Evolutionary conservation across 2,113 vertebrate species (phyloP).

Genomic region (Hystrix brachyura): DNA sequence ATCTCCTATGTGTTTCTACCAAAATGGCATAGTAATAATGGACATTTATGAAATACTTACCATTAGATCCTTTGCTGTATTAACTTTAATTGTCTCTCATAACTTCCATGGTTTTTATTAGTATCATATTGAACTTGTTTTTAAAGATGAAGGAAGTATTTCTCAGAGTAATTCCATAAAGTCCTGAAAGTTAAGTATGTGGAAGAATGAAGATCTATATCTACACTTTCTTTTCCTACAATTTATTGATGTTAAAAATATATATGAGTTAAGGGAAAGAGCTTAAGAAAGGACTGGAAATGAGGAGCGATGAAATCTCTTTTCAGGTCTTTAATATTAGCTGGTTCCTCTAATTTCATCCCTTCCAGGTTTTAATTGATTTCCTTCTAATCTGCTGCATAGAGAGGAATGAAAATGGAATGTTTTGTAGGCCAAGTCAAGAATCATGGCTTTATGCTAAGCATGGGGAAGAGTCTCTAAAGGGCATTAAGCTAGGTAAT

Average conservation of each 20-base stretch:
- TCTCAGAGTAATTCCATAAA: neutral
- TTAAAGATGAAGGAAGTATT: neutral
- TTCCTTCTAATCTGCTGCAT: conserved; percentile 47
- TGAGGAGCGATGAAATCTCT: neutral
- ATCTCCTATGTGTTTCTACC: neutral
- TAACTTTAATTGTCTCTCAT: neutral
- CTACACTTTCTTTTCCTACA: neutral
- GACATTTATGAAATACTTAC: neutral
- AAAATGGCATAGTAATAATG: neutral
- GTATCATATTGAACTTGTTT: neutral
- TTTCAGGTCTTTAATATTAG: conserved; percentile 51
- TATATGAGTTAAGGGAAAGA: neutral
- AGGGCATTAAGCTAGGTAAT: neutral
- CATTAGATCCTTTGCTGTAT: neutral
- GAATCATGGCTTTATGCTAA: neutral
- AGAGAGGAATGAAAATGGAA: neutral
- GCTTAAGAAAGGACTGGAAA: neutral
- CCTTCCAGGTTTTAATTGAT: conserved; percentile 62
- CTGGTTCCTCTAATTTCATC: conserved; percentile 56
- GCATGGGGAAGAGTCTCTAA: neutral
- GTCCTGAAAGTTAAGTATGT: conserved; percentile 18
- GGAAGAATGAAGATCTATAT: neutral
- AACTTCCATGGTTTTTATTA: neutral
- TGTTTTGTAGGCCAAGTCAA: conserved; percentile 9
- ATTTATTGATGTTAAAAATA: neutral